Evolutionary conservation across 30 jellyfish, hydroid and myxozoan species (phyloP).

Genomic region (Turritopsis rubra): DNA sequence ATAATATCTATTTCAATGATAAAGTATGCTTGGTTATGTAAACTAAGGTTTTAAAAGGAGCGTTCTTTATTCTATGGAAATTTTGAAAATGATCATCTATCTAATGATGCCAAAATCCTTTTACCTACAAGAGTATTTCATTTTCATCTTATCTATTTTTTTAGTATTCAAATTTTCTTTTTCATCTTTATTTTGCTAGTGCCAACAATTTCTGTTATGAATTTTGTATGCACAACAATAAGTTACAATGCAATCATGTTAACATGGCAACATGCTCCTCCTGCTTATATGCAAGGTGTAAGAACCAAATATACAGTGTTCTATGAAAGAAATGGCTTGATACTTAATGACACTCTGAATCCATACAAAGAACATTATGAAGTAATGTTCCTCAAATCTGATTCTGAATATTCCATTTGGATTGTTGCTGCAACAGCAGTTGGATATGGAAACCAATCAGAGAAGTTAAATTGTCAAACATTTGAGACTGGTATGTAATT

Average conservation of each 20-base stretch:
- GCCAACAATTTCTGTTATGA: slow-evolving; percentile 11
- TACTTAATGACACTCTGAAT: not conserved
- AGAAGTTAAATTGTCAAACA: not conserved
- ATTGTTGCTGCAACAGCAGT: slow-evolving; percentile 1
- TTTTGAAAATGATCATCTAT: too few species aligned
- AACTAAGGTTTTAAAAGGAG: too few species aligned
- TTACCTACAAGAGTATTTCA: too few species aligned
- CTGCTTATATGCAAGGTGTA: slow-evolving; percentile 3
- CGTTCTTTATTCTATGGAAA: too few species aligned
- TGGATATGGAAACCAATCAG: not conserved
- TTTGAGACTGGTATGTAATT: not conserved
- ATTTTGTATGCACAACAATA: not conserved
- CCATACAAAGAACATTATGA: slow-evolving; percentile 9
- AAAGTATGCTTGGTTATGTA: too few species aligned
- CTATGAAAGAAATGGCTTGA: not conserved
- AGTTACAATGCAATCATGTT: not conserved
- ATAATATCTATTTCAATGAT: too few species aligned
- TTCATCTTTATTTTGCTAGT: not conserved
- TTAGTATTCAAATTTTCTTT: not conserved
- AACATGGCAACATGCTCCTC: slow-evolving; percentile 8
- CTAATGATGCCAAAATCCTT: too few species aligned
- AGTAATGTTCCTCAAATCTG: not conserved
- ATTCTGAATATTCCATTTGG: not conserved
- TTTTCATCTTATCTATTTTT: too few species aligned
- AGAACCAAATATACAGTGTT: not conserved